Base-by-base conservation (phyloP, 1,140 invertebrate genomes). In the Vollenhovia emeryi region DNA sequence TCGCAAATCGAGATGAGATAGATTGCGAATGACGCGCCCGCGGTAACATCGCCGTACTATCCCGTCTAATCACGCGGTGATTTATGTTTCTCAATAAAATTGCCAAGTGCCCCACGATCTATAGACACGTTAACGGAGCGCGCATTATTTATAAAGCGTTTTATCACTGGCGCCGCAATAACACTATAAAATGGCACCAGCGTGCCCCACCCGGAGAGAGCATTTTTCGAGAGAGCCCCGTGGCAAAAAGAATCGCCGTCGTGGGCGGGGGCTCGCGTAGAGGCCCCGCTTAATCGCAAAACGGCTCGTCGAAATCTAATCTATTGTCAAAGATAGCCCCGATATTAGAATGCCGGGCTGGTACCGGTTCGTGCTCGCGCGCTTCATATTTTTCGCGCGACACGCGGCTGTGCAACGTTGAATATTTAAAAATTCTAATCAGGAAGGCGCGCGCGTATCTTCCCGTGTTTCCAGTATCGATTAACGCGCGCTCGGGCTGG, bases 381-480 rank as follows among this genome's bases (percentile, higher is more conserved):
- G 50, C 21, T 45, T 86, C 43, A 69, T 82, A 64, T 88, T 59
- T 83, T 83, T 40, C 71, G 50, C 78, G 30, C 57, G 30, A 80
- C 50, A 36, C 64, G 40, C 71, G 40, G 43, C 78, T 50, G 50
- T 68, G 73, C 64, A 57, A 64, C 48, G 87, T 89, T 89, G 79
- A 89, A 89, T 89, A 89, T 89, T 89, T 89, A 89, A 89, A 89
- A 89, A 89, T 89, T 86, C 82, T 88, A 80, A 85, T 85, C 62
- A 33, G 73, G 33, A 60, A 85, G 59, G 57, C 45, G 50, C 55
- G 50, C 55, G 73, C 66, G 74, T 85, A 55, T 73, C 68, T 64
- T 33, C 30, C 62, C 75, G 79, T 71, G 86, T 64, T 89, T 88
- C 43, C 83, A 36, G 60, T 66, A 57, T 76, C 86, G 86, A 79